Base-by-base conservation (phyloP, 2,113 vertebrate species). In the Puma concolor region DNA sequence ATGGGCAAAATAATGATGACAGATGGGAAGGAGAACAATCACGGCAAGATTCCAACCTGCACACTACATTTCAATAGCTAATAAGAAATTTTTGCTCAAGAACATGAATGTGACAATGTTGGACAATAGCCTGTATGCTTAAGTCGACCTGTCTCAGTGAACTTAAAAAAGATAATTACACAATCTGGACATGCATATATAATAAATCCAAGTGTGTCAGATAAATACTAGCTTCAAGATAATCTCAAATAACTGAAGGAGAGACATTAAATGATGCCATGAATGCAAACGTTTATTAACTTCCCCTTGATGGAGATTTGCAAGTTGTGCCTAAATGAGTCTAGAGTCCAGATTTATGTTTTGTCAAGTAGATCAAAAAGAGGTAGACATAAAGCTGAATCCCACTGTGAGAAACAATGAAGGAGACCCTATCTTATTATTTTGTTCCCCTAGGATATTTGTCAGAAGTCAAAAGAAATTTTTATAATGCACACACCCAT, bases 1-100 rank as follows among this genome's bases (percentile, higher is more conserved):
- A 74, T 66, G 52, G 91, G 48, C 91, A 97, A 31, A 94, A 50
- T 94, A 91, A 96, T 88, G 36, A 80, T 50, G 95, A 95, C 98
- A 98, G 97, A 96, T 96, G 86, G 88, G 48, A 6, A 6, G 4
- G 50, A 31, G 50, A 74, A 64, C 1, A 84, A 33, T 29, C 41
- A 9, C 29, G 76, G 74, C 91, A 96, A 74, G n/a, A 89, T 60
- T 91, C n/a, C 81, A 38, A 0, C 29, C 63, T 77, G 54, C 15
- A 31, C 11, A 29, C 69, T 79, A 44, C 41, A 67, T 76, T 44
- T 60, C 88, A 95, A 92, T 83, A 87, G 63, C 71, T 83, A 92
- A 23, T 72, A 96, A 76, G 50, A 80, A 25, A 27, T 83, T 64
- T 1, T 2, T 91, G 12, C 64, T 79, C 48, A 91, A 91, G 74